Evolutionary conservation across 2,797 vertebrate species (phyloP).

Genomic region (Aselliscus stoliczkanus): DNA sequence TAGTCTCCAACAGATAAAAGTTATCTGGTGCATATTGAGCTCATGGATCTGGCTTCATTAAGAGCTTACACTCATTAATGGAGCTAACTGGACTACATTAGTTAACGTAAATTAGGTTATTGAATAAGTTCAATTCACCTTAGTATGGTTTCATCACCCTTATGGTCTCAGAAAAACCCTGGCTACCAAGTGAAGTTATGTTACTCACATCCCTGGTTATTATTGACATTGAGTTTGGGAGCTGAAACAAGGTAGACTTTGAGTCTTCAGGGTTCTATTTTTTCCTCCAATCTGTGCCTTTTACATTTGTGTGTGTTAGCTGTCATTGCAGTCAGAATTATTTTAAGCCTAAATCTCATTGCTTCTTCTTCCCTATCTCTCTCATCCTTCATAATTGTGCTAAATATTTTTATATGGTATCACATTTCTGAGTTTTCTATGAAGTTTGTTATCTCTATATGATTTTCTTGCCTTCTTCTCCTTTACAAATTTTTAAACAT

Average conservation of each 20-base stretch:
- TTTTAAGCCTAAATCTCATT: background rate
- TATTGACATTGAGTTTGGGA: background rate
- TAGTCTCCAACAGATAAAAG: background rate
- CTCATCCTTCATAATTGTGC: background rate
- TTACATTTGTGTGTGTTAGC: background rate
- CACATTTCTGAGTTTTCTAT: background rate
- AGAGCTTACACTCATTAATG: background rate
- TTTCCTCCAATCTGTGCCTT: background rate
- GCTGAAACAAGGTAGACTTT: background rate
- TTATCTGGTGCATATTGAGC: background rate
- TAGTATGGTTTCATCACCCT: background rate
- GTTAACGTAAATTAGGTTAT: slow-evolving; percentile 18
- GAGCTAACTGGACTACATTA: background rate
- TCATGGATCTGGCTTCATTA: background rate
- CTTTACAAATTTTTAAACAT: background rate
- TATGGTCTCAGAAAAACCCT: background rate
- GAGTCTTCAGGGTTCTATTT: background rate
- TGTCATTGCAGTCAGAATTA: background rate
- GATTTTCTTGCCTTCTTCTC: background rate
- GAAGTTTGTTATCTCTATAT: background rate
- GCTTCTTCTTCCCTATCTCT: background rate
- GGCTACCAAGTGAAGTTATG: background rate
- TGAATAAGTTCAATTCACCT: background rate
- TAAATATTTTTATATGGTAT: background rate
- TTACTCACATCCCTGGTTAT: background rate